phyloP scores from a whole-genome alignment of 1,140 invertebrate genomes.

The Philaenus spumarius region DNA sequence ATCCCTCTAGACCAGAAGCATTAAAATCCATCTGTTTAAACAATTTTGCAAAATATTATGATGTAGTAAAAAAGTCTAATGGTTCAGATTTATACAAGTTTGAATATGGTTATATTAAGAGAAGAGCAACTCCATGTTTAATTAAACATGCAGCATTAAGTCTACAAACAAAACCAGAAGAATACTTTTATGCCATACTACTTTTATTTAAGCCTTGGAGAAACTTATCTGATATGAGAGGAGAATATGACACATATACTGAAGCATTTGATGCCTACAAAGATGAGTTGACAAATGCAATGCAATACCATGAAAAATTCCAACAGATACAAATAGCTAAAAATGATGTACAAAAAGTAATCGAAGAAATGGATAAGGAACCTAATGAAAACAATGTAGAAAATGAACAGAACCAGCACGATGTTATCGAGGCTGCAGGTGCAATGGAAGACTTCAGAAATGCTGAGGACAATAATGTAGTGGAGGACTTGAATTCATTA shows the following conservation, averaged over 20 bases:
- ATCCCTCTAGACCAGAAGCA: slow-evolving; percentile 28
- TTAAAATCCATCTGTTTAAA: slow-evolving; percentile 26
- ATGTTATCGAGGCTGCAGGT: not conserved
- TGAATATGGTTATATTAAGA: too few species aligned
- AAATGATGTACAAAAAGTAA: not conserved
- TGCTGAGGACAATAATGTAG: not conserved
- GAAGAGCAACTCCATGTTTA: slow-evolving; percentile 26
- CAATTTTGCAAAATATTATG: slow-evolving; percentile 29
- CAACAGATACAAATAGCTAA: not conserved
- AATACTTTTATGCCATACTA: slow-evolving; percentile 30
- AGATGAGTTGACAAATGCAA: slow-evolving; percentile 18
- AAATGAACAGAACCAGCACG: not conserved
- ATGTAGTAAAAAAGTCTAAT: too few species aligned
- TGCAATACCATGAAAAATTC: slow-evolving; percentile 13
- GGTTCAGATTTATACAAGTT: too few species aligned
- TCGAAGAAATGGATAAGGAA: not conserved
- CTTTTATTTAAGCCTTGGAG: slow-evolving; percentile 33
- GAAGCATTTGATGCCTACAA: slow-evolving; percentile 26
- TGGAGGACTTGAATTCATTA: not conserved
- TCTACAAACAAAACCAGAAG: slow-evolving; percentile 28
- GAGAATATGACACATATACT: slow-evolving; percentile 22
- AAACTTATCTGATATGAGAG: slow-evolving; percentile 26
- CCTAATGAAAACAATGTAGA: not conserved
- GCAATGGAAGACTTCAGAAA: not conserved
- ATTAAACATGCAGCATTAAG: slow-evolving; percentile 32